Base-by-base conservation (phyloP, 2,797 vertebrate genomes). In the Meriones psammophilus region DNA sequence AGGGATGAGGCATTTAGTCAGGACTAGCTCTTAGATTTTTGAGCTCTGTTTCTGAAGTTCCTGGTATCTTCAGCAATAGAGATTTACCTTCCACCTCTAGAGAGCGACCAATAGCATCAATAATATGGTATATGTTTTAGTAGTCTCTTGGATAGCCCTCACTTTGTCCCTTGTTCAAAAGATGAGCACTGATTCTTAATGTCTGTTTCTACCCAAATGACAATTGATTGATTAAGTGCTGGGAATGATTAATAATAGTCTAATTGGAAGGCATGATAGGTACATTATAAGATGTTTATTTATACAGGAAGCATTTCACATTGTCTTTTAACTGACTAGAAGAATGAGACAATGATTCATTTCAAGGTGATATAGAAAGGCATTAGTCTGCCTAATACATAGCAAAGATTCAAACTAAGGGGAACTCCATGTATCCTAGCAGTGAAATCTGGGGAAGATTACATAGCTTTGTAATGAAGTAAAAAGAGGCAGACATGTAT, bases 321-420 rank as follows among this genome's bases (percentile, higher is more conserved):
- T 62, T n/a, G 4, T 94, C 5, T 91, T 87, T 46, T 74, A 89
- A 93, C 76, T 80, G 86, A 89, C 20, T 89, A 30, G 46, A 95
- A 92, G 54, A 18, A 33, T 64, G 60, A 87, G 26, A 28, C 46
- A 73, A 62, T 64, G 22, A 17, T 4, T 24, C 69, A 84, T 62
- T 81, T 62, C 69, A 56, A 60, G 24, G 33, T 76, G 62, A 79
- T 33, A 66, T 3, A 26, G 13, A 89, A n/a, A 56, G 22, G 3
- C 20, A 28, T 88, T 69, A 74, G 8, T 26, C 64, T 92, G 74
- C 18, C 33, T 4, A 30, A 17, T 15, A n/a, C 39, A 12, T 15
- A 76, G 15, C 36, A 83, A 46, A 77, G 6, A 9, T 56, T 85
- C 36, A 88, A 89, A 62, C 39, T 4, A 8, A 12, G 39, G 54